Percentiles rank a stretch among this genome's conserved stretches.
phyloP scores from a whole-genome alignment of 2,888 invertebrate species.

The Dorcus hopei region DNA sequence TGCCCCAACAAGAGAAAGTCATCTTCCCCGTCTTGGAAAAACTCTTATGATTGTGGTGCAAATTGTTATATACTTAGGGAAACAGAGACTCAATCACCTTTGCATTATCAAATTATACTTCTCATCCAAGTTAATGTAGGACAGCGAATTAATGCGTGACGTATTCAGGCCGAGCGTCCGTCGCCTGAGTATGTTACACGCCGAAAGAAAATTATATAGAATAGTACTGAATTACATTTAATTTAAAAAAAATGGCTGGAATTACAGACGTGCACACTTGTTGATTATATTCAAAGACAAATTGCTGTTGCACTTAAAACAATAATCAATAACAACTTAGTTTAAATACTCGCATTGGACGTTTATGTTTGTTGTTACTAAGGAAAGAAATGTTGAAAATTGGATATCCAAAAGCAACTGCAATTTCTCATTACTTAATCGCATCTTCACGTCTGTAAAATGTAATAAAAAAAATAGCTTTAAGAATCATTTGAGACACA shows the following conservation, averaged over 20 bases:
- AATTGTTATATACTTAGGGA: slow-evolving; percentile 37
- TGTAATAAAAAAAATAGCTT: slow-evolving; percentile 10
- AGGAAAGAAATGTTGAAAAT: too few relatives aligned
- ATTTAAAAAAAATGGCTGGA: slow-evolving; percentile 15
- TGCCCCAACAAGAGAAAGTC: neutral
- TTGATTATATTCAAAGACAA: neutral
- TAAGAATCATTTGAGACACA: slow-evolving; percentile 4
- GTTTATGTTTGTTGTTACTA: too few relatives aligned
- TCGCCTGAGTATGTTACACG: neutral
- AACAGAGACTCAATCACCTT: neutral
- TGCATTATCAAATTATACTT: neutral
- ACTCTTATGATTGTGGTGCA: slow-evolving; percentile 50
- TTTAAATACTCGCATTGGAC: too few relatives aligned
- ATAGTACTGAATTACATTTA: slow-evolving; percentile 5
- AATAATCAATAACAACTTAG: too few relatives aligned
- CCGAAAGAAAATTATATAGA: slow-evolving; percentile 14
- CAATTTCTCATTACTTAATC: too few relatives aligned
- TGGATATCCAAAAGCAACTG: too few relatives aligned
- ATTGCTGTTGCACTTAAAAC: too few relatives aligned
- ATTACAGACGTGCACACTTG: neutral
- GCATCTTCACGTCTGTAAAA: neutral
- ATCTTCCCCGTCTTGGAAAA: slow-evolving; percentile 27
- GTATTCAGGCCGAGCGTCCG: neutral
- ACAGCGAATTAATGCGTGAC: slow-evolving; percentile 18
- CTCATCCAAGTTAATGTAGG: slow-evolving; percentile 19